Evolutionary conservation across 2,888 invertebrate genomes (phyloP).

Genomic region (Cataglyphis cursor): DNA sequence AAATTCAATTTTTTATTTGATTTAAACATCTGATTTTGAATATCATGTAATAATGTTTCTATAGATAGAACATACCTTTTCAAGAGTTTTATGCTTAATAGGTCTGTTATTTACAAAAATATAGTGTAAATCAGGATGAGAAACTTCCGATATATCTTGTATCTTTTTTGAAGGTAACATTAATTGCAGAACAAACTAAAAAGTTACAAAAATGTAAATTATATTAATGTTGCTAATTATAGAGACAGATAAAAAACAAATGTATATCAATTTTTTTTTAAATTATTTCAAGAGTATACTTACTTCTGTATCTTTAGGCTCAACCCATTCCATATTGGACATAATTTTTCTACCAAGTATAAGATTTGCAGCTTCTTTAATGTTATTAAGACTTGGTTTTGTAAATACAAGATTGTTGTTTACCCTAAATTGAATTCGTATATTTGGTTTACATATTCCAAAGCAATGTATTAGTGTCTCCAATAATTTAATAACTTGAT

Average conservation of each 20-base stretch:
- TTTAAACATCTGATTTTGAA: background rate
- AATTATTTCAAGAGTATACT: slow-evolving; percentile 29
- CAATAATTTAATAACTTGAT: slow-evolving; percentile 88
- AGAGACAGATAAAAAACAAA: background rate
- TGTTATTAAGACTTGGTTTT: slow-evolving; percentile 85
- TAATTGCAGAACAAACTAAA: slow-evolving; percentile 74
- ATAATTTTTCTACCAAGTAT: slow-evolving; percentile 81
- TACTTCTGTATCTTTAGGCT: slow-evolving; percentile 75
- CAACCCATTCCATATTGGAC: slow-evolving; percentile 79
- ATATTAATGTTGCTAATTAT: background rate
- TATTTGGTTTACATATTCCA: slow-evolving; percentile 87
- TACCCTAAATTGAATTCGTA: slow-evolving; percentile 87
- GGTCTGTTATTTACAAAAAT: slow-evolving; percentile 88
- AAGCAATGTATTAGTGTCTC: slow-evolving; percentile 87
- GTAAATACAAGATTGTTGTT: slow-evolving; percentile 87
- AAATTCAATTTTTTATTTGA: background rate
- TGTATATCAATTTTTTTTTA: background rate
- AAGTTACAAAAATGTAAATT: slow-evolving; percentile 26
- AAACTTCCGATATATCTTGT: slow-evolving; percentile 71
- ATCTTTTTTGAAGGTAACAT: slow-evolving; percentile 83
- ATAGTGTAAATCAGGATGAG: slow-evolving; percentile 77
- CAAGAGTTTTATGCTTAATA: slow-evolving; percentile 87
- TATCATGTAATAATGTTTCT: background rate
- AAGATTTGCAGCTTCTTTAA: slow-evolving; percentile 83
- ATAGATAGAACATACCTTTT: slow-evolving; percentile 86